phyloP scores from a whole-genome alignment of 2,888 invertebrate species.

The Nomada ruficornis region DNA sequence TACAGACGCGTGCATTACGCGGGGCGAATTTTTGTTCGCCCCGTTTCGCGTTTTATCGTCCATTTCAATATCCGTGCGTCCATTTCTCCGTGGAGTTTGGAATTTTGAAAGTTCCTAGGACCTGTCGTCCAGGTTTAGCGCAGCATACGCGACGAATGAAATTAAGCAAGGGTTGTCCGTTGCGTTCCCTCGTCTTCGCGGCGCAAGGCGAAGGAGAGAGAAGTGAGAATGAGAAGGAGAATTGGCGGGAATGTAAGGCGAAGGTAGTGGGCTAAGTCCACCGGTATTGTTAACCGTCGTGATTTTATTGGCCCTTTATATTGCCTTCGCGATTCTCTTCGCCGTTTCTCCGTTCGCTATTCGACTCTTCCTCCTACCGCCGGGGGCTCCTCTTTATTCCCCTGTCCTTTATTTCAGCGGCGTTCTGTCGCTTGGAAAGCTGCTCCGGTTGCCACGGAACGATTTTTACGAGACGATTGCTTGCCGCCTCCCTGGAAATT shows the following conservation, averaged over 20 bases:
- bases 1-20: not conserved
- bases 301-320: slow-evolving; percentile 81
- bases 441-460: slow-evolving; percentile 32
- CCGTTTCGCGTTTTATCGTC: slow-evolving; percentile 12
- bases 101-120: slow-evolving; percentile 58
- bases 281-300: slow-evolving; percentile 69
- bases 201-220: not conserved
- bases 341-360: slow-evolving; percentile 37
- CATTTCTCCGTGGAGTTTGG: slow-evolving; percentile 64
- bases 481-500: slow-evolving; percentile 14
- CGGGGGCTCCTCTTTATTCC: slow-evolving; percentile 20
- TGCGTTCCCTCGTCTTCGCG: slow-evolving; percentile 1
- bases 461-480: slow-evolving; percentile 66
- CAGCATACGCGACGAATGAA: slow-evolving; percentile 49
- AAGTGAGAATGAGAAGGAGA: slow-evolving; percentile 3
- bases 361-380: slow-evolving; percentile 40
- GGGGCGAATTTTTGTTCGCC: slow-evolving; percentile 10
- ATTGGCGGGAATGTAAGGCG: not conserved
- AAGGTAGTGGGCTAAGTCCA: slow-evolving; percentile 49
- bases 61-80: slow-evolving; percentile 9
- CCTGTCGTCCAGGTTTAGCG: slow-evolving; percentile 20
- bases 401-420: slow-evolving; percentile 36
- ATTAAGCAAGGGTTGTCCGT: slow-evolving; percentile 56
- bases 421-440: slow-evolving; percentile 26
- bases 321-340: slow-evolving; percentile 69